Conservation (phyloP, 2,113 vertebrate genomes). For the Odontophorus gujanensis region DNA sequence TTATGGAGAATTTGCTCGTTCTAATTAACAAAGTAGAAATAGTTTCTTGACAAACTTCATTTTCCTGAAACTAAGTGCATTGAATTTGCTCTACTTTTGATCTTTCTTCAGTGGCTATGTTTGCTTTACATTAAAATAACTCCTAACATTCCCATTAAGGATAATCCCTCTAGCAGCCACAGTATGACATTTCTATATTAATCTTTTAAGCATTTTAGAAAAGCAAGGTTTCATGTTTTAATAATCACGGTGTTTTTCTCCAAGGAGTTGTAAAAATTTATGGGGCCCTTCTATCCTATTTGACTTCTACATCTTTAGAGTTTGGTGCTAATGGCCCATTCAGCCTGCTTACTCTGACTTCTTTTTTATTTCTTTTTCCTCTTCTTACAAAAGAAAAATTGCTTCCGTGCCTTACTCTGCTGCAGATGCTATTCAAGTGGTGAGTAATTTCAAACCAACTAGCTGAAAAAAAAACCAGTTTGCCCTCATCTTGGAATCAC, state of each 20-base stretch:
- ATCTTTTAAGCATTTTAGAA: conserved; percentile 75
- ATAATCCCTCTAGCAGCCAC: conserved; percentile 70
- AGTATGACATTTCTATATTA: conserved; percentile 72
- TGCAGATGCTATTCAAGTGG: conserved; percentile 55
- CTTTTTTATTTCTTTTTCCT: conserved; percentile 66
- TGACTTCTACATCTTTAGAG: conserved; percentile 71
- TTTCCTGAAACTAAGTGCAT: conserved; percentile 57
- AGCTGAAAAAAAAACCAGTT: background rate
- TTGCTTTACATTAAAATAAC: conserved; percentile 76
- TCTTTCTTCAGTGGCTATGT: conserved; percentile 62
- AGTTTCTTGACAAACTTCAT: conserved; percentile 58
- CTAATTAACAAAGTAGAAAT: conserved; percentile 43
- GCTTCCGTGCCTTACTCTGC: background rate
- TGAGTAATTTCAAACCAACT: conserved; percentile 30
- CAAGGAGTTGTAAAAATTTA: conserved; percentile 74
- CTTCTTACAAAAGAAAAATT: conserved; percentile 61
- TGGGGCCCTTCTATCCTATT: conserved; percentile 74
- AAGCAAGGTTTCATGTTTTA: conserved; percentile 76
- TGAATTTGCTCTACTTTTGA: conserved; percentile 64
- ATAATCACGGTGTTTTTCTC: conserved; percentile 72
- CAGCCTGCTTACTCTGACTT: conserved; percentile 56
- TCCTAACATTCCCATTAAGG: conserved; percentile 72
- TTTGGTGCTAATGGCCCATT: conserved; percentile 71
- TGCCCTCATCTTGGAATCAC: conserved; percentile 7
- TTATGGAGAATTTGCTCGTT: conserved; percentile 53